Evolutionary conservation across 2,797 vertebrate species (phyloP).

Genomic region (Paedocypris micromegethes): DNA sequence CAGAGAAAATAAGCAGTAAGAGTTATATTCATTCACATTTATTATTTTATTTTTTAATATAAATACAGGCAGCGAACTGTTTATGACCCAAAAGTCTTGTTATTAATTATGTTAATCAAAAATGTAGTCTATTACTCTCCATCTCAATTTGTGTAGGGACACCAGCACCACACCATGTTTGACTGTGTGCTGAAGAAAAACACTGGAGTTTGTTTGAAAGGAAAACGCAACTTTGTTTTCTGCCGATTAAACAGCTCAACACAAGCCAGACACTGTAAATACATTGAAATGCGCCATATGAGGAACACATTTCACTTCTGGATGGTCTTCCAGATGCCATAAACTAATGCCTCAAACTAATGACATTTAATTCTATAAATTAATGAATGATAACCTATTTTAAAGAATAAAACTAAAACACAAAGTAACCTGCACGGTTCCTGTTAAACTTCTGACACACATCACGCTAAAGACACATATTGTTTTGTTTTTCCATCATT

Average conservation of each 20-base stretch:
- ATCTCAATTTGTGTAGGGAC: neutral
- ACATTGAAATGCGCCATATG: constrained; percentile 20
- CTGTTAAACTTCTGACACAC: neutral
- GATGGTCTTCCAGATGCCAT: neutral
- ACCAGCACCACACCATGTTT: constrained; percentile 6
- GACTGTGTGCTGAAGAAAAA: constrained; percentile 14
- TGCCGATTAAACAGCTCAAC: constrained; percentile 38
- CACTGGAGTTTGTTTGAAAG: constrained; percentile 37
- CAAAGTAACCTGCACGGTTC: neutral
- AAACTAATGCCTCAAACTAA: neutral
- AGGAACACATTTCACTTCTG: constrained; percentile 16
- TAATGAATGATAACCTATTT: neutral
- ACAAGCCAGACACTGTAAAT: constrained; percentile 41
- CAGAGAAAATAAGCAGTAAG: too few relatives aligned
- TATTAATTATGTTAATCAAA: too few relatives aligned
- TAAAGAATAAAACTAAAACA: neutral
- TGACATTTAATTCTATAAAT: neutral
- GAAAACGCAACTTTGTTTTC: constrained; percentile 44
- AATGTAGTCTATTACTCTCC: too few relatives aligned
- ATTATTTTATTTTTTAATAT: too few relatives aligned
- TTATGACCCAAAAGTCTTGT: too few relatives aligned
- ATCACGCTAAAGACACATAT: constrained; percentile 13
- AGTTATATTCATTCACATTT: too few relatives aligned
- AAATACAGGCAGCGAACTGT: too few relatives aligned
- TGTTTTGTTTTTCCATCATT: constrained; percentile 28